A percentile compares a stretch with the other conserved stretches of the same genome.
phyloP scores from a whole-genome alignment of 2,888 invertebrate genomes.

The Calliopum simillimum region DNA sequence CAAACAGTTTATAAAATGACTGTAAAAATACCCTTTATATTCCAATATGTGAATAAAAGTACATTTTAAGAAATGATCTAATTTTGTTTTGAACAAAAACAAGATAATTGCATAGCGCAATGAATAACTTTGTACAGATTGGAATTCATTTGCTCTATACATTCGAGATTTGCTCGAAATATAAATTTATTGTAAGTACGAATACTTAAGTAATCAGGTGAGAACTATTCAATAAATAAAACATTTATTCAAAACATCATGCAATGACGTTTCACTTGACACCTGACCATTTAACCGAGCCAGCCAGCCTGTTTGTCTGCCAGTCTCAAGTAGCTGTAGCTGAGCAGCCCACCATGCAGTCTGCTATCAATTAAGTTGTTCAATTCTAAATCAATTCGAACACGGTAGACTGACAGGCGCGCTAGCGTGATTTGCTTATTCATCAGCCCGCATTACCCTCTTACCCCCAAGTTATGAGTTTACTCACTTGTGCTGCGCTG shows the following conservation, averaged over 20 bases:
- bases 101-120: conserved; percentile 1
- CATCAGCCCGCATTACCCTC: conserved; percentile 9
- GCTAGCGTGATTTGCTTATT: conserved; percentile 43
- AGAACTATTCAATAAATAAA: background rate
- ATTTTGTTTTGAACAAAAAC: background rate
- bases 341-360: conserved; percentile 34
- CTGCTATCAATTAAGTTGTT: conserved; percentile 49
- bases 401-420: conserved; percentile 62
- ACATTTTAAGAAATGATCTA: background rate
- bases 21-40: too few species aligned
- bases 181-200: background rate
- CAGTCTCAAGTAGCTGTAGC: background rate
- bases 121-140: conserved; percentile 5
- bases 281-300: conserved; percentile 42
- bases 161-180: conserved; percentile 7
- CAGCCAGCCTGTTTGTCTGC: conserved; percentile 1
- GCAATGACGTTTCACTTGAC: conserved; percentile 36
- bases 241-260: conserved; percentile 6
- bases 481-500: background rate
- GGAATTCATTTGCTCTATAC: conserved; percentile 20
- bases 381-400: conserved; percentile 56
- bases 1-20: too few species aligned
- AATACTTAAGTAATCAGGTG: background rate
- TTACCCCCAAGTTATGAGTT: conserved; percentile 49
- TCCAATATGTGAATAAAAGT: too few species aligned